Evolutionary conservation across 2,888 invertebrate species (phyloP).

Genomic region (Hipparchia semele): DNA sequence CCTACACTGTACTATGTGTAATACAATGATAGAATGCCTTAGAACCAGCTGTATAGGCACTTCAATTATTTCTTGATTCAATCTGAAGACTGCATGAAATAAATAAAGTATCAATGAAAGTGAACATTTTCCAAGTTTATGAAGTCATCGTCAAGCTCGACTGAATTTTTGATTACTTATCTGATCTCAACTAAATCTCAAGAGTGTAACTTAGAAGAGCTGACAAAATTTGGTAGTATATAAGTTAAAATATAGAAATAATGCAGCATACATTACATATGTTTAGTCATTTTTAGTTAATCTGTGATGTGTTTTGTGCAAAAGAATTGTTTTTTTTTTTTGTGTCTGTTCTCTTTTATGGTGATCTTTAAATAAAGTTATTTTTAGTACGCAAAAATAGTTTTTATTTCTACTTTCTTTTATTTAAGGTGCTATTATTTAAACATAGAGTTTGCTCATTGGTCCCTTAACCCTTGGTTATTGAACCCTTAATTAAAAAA

Average conservation of each 20-base stretch:
- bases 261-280: constrained; percentile 46
- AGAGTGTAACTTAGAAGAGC: constrained; percentile 24
- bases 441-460: not conserved
- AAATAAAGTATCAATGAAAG: too few relatives aligned
- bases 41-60: too few relatives aligned
- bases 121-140: too few relatives aligned
- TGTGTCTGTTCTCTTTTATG: constrained; percentile 55
- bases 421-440: not conserved
- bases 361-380: constrained; percentile 73
- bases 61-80: too few relatives aligned
- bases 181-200: constrained; percentile 25
- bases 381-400: constrained; percentile 59
- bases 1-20: too few relatives aligned
- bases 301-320: constrained; percentile 74
- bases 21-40: too few relatives aligned
- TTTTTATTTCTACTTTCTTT: constrained; percentile 28
- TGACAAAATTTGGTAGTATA: constrained; percentile 16
- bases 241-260: constrained; percentile 26
- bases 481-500: not conserved
- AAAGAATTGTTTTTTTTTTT: constrained; percentile 69
- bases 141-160: not conserved
- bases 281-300: constrained; percentile 61
- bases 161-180: not conserved
- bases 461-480: too few relatives aligned
- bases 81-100: too few relatives aligned